A percentile compares a stretch with the other conserved stretches of the same genome.
Evolutionary conservation across 2,797 vertebrate species (phyloP).

Genomic region (Oreochromis grahami): DNA sequence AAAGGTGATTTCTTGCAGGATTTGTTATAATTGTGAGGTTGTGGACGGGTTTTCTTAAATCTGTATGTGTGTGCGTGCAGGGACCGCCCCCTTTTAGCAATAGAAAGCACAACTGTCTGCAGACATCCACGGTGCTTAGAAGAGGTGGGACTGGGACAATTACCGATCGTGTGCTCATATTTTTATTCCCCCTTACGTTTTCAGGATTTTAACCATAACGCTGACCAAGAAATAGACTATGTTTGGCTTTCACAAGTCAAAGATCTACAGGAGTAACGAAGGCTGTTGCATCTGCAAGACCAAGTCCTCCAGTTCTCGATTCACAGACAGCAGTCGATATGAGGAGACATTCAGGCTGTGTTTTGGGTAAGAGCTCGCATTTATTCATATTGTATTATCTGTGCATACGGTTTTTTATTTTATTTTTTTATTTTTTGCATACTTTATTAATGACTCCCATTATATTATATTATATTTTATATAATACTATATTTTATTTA

Average conservation of each 20-base stretch:
- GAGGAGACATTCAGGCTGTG: conserved; percentile 81
- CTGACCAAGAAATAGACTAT: conserved; percentile 51
- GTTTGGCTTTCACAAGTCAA: conserved; percentile 85
- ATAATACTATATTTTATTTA: too few relatives aligned
- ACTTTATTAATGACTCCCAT: background rate
- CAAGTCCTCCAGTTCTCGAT: conserved; percentile 84
- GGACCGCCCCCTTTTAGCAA: conserved; percentile 65
- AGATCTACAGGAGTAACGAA: conserved; percentile 84
- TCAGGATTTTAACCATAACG: conserved; percentile 13
- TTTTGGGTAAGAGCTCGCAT: conserved; percentile 74
- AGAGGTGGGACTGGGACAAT: background rate
- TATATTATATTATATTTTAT: background rate
- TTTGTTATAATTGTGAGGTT: background rate
- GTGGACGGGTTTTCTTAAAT: background rate
- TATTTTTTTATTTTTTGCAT: accelerated
- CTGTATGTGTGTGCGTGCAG: conserved; percentile 5
- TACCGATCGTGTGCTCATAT: background rate
- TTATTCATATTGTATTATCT: background rate
- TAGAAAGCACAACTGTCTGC: conserved; percentile 29
- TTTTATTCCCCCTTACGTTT: background rate
- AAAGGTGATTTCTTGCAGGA: accelerated
- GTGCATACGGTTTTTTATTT: background rate
- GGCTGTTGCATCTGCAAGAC: conserved; percentile 86
- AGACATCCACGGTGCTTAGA: background rate
- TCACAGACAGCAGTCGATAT: conserved; percentile 84